phyloP scores from a whole-genome alignment of 2,113 vertebrate genomes.

The Stegastes partitus region DNA sequence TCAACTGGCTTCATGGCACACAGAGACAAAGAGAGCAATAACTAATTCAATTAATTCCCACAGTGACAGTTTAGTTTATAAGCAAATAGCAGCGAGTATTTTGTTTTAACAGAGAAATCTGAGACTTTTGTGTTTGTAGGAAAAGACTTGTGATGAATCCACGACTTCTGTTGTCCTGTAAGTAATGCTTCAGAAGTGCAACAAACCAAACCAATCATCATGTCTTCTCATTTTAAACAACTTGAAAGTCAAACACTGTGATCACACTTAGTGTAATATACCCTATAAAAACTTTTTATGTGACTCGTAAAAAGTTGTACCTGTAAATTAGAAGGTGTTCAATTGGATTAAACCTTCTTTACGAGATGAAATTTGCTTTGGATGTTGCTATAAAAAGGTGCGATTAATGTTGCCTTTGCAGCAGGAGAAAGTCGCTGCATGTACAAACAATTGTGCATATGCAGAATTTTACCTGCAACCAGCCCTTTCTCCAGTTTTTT shows the following conservation, averaged over 20 bases:
- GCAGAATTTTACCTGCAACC: conserved; percentile 29
- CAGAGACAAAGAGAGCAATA: conserved; percentile 11
- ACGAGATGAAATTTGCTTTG: conserved; percentile 16
- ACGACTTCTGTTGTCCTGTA: neutral
- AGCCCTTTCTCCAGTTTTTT: conserved; percentile 22
- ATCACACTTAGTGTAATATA: conserved; percentile 30
- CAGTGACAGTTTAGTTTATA: conserved; percentile 50
- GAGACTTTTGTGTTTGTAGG: neutral
- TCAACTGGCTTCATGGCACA: conserved; percentile 47
- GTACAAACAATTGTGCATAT: conserved; percentile 9
- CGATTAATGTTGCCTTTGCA: conserved; percentile 7
- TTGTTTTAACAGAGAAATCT: conserved; percentile 1
- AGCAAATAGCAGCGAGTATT: conserved; percentile 26
- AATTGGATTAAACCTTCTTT: conserved; percentile 39
- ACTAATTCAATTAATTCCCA: conserved; percentile 63
- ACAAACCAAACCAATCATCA: neutral
- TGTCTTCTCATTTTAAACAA: neutral
- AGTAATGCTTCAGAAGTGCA: neutral
- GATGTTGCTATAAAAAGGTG: neutral
- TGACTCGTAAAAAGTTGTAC: conserved; percentile 46
- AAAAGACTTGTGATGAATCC: neutral
- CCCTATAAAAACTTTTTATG: conserved; percentile 43
- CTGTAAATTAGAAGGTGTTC: conserved; percentile 51
- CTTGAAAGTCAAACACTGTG: neutral
- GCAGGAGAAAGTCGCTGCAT: conserved; percentile 34